phyloP scores from a whole-genome alignment of 2,888 invertebrate genomes.

The Tortrix viridana region DNA sequence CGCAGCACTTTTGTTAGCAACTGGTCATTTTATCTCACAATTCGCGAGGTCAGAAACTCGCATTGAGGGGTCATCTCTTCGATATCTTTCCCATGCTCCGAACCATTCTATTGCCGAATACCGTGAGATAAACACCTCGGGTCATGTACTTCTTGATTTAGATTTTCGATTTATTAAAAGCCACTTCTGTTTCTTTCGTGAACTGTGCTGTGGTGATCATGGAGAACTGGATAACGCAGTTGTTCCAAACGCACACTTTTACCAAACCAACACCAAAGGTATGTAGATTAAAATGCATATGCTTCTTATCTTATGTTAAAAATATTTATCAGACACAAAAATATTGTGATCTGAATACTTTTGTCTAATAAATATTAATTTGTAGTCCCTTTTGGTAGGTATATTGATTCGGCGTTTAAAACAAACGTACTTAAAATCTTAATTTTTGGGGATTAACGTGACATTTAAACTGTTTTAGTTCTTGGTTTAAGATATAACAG shows the following conservation, averaged over 20 bases:
- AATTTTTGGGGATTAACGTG: too few relatives aligned
- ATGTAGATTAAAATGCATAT: slow-evolving; percentile 39
- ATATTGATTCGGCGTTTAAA: too few relatives aligned
- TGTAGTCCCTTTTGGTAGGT: too few relatives aligned
- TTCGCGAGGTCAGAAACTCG: slow-evolving; percentile 66
- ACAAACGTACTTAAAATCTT: too few relatives aligned
- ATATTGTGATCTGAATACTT: too few relatives aligned
- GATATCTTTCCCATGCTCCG: slow-evolving; percentile 67
- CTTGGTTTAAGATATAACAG: too few relatives aligned
- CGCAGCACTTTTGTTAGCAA: slow-evolving; percentile 58
- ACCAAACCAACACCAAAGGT: slow-evolving; percentile 75
- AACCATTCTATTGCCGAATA: slow-evolving; percentile 65
- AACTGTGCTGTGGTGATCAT: slow-evolving; percentile 47
- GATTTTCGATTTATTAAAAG: slow-evolving; percentile 11
- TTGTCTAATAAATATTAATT: too few relatives aligned
- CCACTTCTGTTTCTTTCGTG: slow-evolving; percentile 10
- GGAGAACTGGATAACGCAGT: slow-evolving; percentile 80
- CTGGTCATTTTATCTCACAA: slow-evolving; percentile 73
- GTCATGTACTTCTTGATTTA: slow-evolving; percentile 32
- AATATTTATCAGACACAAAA: too few relatives aligned
- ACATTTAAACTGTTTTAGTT: too few relatives aligned
- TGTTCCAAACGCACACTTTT: slow-evolving; percentile 74
- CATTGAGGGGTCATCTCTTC: slow-evolving; percentile 74
- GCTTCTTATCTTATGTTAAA: not conserved
- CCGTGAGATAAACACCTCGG: slow-evolving; percentile 68